These are phyloP conservation scores for Epiperipatus broadwayi DNA, from an alignment of 2,888 invertebrate genomes.

Conservation along the genomic window DNA sequence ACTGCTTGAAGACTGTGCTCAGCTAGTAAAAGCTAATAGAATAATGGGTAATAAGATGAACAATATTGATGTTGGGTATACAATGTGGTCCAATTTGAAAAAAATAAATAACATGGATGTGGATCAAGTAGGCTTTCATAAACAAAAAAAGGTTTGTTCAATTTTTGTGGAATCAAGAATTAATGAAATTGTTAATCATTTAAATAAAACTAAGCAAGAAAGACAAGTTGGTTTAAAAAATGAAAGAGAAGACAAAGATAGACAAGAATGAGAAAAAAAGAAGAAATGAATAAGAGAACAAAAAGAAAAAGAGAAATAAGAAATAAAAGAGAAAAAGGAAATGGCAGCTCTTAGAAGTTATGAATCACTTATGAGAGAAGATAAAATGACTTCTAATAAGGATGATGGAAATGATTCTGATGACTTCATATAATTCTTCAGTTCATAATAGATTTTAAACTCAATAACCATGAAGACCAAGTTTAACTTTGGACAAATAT, in stretches of 20 bases:
- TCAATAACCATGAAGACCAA: too few species aligned
- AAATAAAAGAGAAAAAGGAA: too few species aligned
- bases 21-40: conserved; percentile 86
- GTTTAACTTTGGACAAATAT: too few species aligned
- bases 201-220: conserved; percentile 88
- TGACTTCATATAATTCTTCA: too few species aligned
- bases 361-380: too few species aligned
- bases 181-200: conserved; percentile 75
- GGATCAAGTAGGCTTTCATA: conserved; percentile 75
- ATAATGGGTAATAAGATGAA: conserved; percentile 78
- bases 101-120: conserved; percentile 97
- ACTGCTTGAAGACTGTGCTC: conserved; percentile 87
- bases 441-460: too few species aligned
- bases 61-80: conserved; percentile 90
- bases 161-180: conserved; percentile 53
- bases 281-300: conserved; percentile 55
- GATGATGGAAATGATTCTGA: too few species aligned
- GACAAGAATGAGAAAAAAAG: conserved; percentile 60
- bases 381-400: too few species aligned
- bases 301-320: too few species aligned
- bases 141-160: conserved; percentile 49
- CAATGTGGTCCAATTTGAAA: conserved; percentile 92
- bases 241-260: conserved; percentile 65
- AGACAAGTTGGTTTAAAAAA: conserved; percentile 48
- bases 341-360: too few species aligned